Conservation (phyloP, 2,113 vertebrate genomes). For the Neolamprologus tretocephalus region DNA sequence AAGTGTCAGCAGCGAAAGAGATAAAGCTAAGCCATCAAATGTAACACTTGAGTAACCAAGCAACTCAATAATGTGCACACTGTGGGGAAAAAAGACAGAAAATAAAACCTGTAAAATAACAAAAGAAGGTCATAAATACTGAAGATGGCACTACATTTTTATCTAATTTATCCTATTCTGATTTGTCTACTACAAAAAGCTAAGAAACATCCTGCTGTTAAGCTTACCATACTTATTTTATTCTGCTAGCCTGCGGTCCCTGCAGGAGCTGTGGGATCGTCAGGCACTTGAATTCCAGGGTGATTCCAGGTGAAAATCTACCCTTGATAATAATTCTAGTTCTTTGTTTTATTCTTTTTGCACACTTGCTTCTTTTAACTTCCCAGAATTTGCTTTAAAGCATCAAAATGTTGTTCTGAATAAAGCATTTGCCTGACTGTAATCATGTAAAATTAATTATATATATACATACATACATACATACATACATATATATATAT, state of each 20-base stretch:
- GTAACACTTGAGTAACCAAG: neutral
- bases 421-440: neutral
- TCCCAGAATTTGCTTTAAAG: neutral
- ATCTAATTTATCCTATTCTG: neutral
- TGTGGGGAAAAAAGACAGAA: neutral
- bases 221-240: neutral
- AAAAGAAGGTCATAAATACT: neutral
- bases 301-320: neutral
- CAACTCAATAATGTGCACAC: neutral
- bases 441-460: neutral
- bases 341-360: neutral
- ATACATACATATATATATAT: fast-evolving
- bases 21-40: neutral
- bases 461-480: fast-evolving
- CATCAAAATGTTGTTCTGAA: neutral
- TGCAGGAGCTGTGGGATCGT: neutral
- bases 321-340: neutral
- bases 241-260: neutral
- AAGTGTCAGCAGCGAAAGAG: neutral
- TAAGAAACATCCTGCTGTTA: neutral
- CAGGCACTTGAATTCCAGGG: neutral
- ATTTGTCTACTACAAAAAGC: neutral
- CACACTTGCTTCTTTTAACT: neutral
- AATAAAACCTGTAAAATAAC: neutral
- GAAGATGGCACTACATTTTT: neutral